A percentile compares a stretch with the other conserved stretches of the same genome.
phyloP scores from a whole-genome alignment of 2,888 invertebrate genomes.

The Stomorhina lunata region DNA sequence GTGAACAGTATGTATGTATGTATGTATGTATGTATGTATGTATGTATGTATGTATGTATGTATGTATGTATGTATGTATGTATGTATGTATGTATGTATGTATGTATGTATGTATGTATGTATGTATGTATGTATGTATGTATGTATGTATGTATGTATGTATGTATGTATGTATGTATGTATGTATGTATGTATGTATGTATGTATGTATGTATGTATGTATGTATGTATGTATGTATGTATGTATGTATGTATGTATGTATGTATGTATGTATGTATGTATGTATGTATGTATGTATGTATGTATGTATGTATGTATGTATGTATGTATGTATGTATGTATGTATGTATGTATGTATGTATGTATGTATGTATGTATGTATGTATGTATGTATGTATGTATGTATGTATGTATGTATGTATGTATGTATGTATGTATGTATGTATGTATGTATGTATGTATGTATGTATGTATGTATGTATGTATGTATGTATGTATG shows the following conservation, averaged over 20 bases:
- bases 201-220: not conserved
- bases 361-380: not conserved
- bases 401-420: not conserved
- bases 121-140: not conserved
- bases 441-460: not conserved
- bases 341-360: not conserved
- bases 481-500: too few species aligned
- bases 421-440: not conserved
- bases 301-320: not conserved
- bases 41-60: not conserved
- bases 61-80: not conserved
- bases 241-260: not conserved
- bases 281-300: not conserved
- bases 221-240: not conserved
- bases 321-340: not conserved
- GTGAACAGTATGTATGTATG: constrained; percentile 29
- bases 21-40: not conserved
- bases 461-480: too few species aligned
- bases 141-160: not conserved
- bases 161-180: not conserved
- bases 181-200: not conserved
- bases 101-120: not conserved
- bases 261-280: not conserved
- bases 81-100: not conserved
- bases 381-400: not conserved